Evolutionary conservation across 1,140 invertebrate species (phyloP), one percentile per base, ranked within the genome.

Genomic region (Lordiphosa collinella): DNA sequence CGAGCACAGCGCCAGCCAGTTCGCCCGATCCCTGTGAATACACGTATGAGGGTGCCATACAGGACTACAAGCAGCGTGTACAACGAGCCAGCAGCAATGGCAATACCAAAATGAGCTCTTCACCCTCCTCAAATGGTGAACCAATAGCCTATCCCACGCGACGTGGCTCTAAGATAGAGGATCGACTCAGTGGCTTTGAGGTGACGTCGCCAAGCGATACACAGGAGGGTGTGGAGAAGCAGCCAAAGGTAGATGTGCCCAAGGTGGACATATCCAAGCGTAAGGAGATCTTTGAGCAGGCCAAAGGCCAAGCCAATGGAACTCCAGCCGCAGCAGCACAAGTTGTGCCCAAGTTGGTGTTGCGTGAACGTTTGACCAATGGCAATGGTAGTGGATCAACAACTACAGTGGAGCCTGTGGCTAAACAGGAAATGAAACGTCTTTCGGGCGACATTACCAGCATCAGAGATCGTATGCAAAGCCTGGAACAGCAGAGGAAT

Each of bases 11-110:
- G 48, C 85, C 68, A 32, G 84, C 58, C 78, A 89, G 86, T 35
- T 84, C 88, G 0, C 87, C 88, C 2, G 88, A 89, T 71, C 86
- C 76, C 2, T 88, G 88, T 48, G 95, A 96, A 80, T 96, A 96
- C 88, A 96, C 95, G 1, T 96, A 95, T 86, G 95, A 96, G 87
- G 93, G 94, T 62, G 95, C 95, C 55, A 96, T 96, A 60, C 94
- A 95, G 71, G 93, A 93, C 57, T 96, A 96, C 84, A 94, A 95
- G 52, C 94, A 92, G 55, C 92, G 92, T 75, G 94, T 93, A 55
- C 91, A 91, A 38, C 92, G 90, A 79, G 94, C 73, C 51, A 84
- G 56, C 56, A 86, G 55, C 50, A 84, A 79, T 7, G 38, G 53
- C 35, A 85, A 70, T 48, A 14, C 7, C 2, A 55, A 44, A 41